Percentiles rank a stretch among this genome's conserved stretches.
Evolutionary conservation across 2,888 invertebrate species (phyloP).

Genomic region (Glaucopsyche alexis): DNA sequence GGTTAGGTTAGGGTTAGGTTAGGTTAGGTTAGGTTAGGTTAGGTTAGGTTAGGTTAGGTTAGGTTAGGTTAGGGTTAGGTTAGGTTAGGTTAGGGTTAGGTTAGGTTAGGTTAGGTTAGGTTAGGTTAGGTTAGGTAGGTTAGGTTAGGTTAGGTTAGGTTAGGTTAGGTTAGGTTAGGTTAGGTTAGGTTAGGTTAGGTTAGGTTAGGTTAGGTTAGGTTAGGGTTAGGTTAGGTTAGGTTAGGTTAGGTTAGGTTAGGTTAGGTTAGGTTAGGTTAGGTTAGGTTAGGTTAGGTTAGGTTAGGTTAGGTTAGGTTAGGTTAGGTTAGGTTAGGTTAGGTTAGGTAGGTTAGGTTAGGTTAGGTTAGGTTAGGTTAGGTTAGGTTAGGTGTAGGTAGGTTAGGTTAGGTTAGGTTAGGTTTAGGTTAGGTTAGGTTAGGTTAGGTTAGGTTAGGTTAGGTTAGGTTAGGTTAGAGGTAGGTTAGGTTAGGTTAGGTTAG

Average conservation of each 20-base stretch:
- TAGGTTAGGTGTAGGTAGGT: too few species aligned
- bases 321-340: too few species aligned
- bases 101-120: slow-evolving; percentile 35
- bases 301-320: too few species aligned
- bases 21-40: slow-evolving; percentile 36
- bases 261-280: slow-evolving; percentile 21
- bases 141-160: slow-evolving; percentile 33
- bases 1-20: slow-evolving; percentile 35
- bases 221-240: slow-evolving; percentile 35
- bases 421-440: too few species aligned
- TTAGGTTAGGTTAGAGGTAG: too few species aligned
- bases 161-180: slow-evolving; percentile 34
- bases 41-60: slow-evolving; percentile 33
- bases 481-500: too few species aligned
- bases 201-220: slow-evolving; percentile 37
- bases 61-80: slow-evolving; percentile 28
- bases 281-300: too few species aligned
- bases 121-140: slow-evolving; percentile 36
- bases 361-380: too few species aligned
- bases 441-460: too few species aligned
- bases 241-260: slow-evolving; percentile 35
- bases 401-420: too few species aligned
- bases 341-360: too few species aligned
- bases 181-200: slow-evolving; percentile 30
- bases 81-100: slow-evolving; percentile 27